Evolutionary conservation across 2,113 vertebrate species (phyloP), one percentile per base, ranked within the genome.

Genomic region (Sebastes schlegelii): DNA sequence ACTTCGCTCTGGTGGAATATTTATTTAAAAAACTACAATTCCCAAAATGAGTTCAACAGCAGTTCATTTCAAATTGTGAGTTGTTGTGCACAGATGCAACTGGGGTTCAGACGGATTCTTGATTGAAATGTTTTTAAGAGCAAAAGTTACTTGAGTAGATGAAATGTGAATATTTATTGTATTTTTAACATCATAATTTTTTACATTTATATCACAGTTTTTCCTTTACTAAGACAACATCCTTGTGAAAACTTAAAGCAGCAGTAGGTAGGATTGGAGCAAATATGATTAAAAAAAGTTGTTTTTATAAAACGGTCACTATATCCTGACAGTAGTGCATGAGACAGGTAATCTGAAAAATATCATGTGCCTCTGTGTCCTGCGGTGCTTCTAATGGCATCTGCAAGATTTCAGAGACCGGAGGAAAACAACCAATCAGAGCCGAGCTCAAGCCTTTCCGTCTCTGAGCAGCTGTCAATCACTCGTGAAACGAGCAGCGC

Each of bases 31-130:
- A 74, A 54, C 1, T 45, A 23, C n/a, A 83, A 73, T 43, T 81
- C 71, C 77, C 66, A 70, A 82, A 85, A 54, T 77, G 51, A 86
- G 85, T 72, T 91, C 84, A 86, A 68, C 42, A 57, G 49, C 45
- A 82, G 88, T 85, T 91, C 49, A 51, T 19, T 72, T 68, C 1
- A 64, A 46, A 82, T 54, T 42, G 73, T 74, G 54, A 61, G 52
- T 34, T 67, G 49, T 34, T 19, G 7, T 16, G 21, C 68, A 60
- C 0, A 42, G 9, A 61, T 55, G n/a, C 8, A 69, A 13, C 19
- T 51, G 26, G 40, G 40, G 43, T 48, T 81, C 13, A 40, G 43
- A 51, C 2, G 45, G 14, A 57, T 68, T 67, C 43, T 73, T 43
- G 23, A 23, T 69, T 34, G 4, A 34, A 0, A 62, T 21, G 40